Percentiles rank a stretch among this genome's conserved stretches.
Evolutionary conservation across 2,797 vertebrate species (phyloP).

Genomic region (Dermochelys coriacea): DNA sequence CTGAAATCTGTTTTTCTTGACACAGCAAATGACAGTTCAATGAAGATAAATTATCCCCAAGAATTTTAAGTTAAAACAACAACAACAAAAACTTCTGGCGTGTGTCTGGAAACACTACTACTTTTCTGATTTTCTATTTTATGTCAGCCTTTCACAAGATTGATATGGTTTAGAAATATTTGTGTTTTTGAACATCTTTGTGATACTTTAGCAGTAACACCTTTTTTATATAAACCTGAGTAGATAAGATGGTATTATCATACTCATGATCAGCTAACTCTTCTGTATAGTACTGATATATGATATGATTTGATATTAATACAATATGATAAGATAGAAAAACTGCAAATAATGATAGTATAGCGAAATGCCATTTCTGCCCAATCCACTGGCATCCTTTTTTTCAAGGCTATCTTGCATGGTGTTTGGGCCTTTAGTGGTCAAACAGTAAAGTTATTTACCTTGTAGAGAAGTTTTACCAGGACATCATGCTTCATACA

Average conservation of each 20-base stretch:
- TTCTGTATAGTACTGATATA: conserved; percentile 22
- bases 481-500: conserved; percentile 47
- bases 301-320: conserved; percentile 29
- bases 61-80: not conserved
- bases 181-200: conserved; percentile 44
- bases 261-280: conserved; percentile 15
- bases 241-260: conserved; percentile 36
- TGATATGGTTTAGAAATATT: conserved; percentile 30
- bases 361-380: conserved; percentile 32
- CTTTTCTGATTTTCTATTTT: conserved; percentile 11
- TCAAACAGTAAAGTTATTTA: conserved; percentile 24
- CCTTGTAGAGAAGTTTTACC: conserved; percentile 28
- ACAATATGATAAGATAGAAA: conserved; percentile 43
- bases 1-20: not conserved
- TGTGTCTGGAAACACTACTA: not conserved
- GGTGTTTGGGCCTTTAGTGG: not conserved
- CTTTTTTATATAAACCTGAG: conserved; percentile 23
- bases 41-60: not conserved
- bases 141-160: conserved; percentile 5
- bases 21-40: not conserved
- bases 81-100: not conserved
- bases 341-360: conserved; percentile 10
- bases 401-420: conserved; percentile 10
- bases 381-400: not conserved
- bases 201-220: conserved; percentile 1